A percentile compares a stretch with the other conserved stretches of the same genome.
These are phyloP conservation scores for Cenopis cana DNA, from an alignment of 2,888 invertebrate species.

Conservation along the genomic window DNA sequence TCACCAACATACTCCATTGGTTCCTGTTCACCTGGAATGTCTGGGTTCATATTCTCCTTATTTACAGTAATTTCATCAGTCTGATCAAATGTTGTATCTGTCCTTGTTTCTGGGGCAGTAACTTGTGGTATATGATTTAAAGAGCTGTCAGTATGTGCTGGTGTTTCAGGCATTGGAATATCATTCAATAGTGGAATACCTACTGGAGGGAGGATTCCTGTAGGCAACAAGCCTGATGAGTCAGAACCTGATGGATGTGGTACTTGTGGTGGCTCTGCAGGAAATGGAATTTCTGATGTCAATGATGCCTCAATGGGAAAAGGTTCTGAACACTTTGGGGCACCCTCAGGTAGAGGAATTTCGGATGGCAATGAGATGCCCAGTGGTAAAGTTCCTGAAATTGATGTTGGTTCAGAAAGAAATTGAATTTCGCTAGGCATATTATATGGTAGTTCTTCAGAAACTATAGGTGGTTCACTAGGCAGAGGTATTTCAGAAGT, in stretches of 20 bases:
- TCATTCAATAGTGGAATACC: constrained; percentile 34
- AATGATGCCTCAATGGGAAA: constrained; percentile 26
- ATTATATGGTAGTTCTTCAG: constrained; percentile 11
- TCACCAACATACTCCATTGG: constrained; percentile 69
- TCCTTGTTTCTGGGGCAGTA: constrained; percentile 36
- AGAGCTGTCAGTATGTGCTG: constrained; percentile 19
- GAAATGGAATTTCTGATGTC: constrained; percentile 37
- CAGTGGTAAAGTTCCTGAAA: constrained; percentile 10
- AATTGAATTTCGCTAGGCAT: constrained; percentile 13
- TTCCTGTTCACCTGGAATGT: constrained; percentile 63
- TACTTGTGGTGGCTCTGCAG: constrained; percentile 11
- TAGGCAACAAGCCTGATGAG: constrained; percentile 1
- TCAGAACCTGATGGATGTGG: constrained; percentile 16
- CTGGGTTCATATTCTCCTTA: constrained; percentile 47
- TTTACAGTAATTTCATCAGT: constrained; percentile 47
- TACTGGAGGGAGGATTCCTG: constrained; percentile 6
- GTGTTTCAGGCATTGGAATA: constrained; percentile 37
- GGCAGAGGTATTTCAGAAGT: constrained; percentile 31
- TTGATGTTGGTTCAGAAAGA: constrained; percentile 12
- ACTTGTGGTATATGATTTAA: constrained; percentile 11
- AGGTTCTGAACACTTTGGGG: constrained; percentile 20
- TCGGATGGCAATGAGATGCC: constrained; percentile 13
- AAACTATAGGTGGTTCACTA: constrained; percentile 4
- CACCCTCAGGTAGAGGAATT: constrained; percentile 21
- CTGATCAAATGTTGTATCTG: constrained; percentile 20